These are phyloP conservation scores for Dioctria rufipes DNA, from an alignment of 2,888 invertebrate species.

Conservation along the genomic window DNA sequence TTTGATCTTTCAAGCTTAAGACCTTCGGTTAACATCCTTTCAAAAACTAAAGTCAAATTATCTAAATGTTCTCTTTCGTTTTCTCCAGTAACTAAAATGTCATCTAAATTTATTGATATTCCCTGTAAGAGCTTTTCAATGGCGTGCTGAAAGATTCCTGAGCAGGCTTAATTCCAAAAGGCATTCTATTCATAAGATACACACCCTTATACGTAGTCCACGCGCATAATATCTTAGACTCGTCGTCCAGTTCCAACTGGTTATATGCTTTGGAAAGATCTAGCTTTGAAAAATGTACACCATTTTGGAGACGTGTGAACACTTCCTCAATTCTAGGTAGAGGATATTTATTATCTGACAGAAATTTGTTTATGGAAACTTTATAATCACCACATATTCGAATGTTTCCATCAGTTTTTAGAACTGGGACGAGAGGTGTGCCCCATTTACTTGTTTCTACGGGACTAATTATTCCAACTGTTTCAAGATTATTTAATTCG, in stretches of 20 bases:
- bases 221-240: conserved; percentile 60
- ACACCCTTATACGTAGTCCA: conserved; percentile 61
- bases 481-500: too few relatives aligned
- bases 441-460: too few relatives aligned
- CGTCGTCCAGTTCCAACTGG: conserved; percentile 63
- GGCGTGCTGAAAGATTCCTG: conserved; percentile 64
- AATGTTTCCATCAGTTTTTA: too few relatives aligned
- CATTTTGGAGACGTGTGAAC: conserved; percentile 30
- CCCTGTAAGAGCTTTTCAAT: conserved; percentile 64
- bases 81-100: conserved; percentile 61
- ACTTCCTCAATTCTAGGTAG: conserved; percentile 5
- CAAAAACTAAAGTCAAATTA: conserved; percentile 61
- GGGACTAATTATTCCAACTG: too few relatives aligned
- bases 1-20: conserved; percentile 63
- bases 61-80: conserved; percentile 59
- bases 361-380: conserved; percentile 60
- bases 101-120: conserved; percentile 61
- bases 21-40: conserved; percentile 60
- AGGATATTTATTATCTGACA: conserved; percentile 57
- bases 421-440: too few relatives aligned
- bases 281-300: conserved; percentile 63
- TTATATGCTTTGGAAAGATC: conserved; percentile 47
- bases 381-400: not conserved
- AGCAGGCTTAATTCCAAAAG: conserved; percentile 61
- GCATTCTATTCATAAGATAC: too few relatives aligned